A percentile compares a stretch with the other conserved stretches of the same genome.
Conservation (phyloP, 2,113 vertebrate species). For the Pteruthius melanotis region DNA sequence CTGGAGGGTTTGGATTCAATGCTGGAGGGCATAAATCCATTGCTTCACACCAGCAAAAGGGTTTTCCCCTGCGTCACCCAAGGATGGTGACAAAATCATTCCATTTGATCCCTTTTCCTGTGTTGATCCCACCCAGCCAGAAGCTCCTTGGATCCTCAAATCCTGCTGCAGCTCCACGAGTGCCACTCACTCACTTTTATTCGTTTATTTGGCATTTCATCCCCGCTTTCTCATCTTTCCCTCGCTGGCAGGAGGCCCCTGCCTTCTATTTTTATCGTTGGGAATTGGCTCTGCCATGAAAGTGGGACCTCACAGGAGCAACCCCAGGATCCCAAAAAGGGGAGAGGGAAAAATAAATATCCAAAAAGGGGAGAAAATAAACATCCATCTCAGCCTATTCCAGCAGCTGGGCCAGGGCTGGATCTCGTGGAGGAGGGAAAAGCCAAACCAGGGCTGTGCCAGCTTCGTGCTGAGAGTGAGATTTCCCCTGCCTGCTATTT, state of each 20-base stretch:
- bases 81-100: not conserved
- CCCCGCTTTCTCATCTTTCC: not conserved
- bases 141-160: not conserved
- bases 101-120: not conserved
- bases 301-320: not conserved
- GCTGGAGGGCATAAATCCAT: not conserved
- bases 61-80: accelerated
- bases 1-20: not conserved
- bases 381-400: not conserved
- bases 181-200: not conserved
- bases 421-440: slow-evolving; percentile 11
- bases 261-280: not conserved
- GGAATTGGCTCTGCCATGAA: not conserved
- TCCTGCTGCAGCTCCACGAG: not conserved
- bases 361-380: not conserved
- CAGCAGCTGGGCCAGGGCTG: slow-evolving; percentile 15
- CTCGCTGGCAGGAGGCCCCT: not conserved
- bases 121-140: not conserved
- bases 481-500: not conserved
- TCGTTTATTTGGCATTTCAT: not conserved
- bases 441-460: not conserved
- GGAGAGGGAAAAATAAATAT: not conserved
- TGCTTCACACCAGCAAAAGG: not conserved
- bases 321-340: not conserved
- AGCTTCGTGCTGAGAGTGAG: not conserved